These are phyloP conservation scores for Enteromius afrohamiltoni DNA, from an alignment of 2,797 vertebrate species.

Conservation along the genomic window DNA sequence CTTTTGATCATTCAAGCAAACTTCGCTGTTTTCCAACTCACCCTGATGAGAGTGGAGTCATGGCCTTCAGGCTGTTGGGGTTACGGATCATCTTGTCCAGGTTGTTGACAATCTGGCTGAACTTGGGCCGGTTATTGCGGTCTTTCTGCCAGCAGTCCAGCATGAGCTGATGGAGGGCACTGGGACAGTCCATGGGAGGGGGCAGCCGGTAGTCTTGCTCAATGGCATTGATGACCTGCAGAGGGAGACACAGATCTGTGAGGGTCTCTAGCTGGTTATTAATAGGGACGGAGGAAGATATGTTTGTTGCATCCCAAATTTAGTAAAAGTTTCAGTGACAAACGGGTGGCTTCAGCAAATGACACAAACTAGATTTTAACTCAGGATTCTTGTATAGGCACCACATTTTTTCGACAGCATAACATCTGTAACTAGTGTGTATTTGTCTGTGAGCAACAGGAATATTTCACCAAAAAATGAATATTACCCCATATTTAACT, in stretches of 20 bases:
- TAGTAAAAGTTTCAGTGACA: conserved; percentile 1
- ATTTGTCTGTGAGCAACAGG: neutral
- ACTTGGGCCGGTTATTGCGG: conserved; percentile 96
- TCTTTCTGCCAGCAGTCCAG: conserved; percentile 99
- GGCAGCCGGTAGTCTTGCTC: conserved; percentile 97
- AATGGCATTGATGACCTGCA: conserved; percentile 96
- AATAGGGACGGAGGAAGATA: conserved; percentile 15
- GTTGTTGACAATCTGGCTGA: conserved; percentile 97
- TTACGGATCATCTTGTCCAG: conserved; percentile 99
- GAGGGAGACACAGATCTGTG: conserved; percentile 67
- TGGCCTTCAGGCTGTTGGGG: conserved; percentile 96
- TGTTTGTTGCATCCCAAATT: neutral
- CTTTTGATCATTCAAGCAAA: conserved; percentile 17
- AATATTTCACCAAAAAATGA: too few species aligned
- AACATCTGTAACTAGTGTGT: conserved; percentile 5
- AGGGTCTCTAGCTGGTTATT: conserved; percentile 58
- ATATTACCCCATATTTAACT: too few species aligned
- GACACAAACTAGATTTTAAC: neutral
- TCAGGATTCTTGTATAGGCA: neutral
- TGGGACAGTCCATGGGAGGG: conserved; percentile 97
- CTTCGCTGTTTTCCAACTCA: conserved; percentile 64
- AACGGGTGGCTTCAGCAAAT: conserved; percentile 1
- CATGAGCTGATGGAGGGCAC: conserved; percentile 96
- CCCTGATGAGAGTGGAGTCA: conserved; percentile 96
- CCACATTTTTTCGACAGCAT: neutral